Evolutionary conservation across 2,888 invertebrate genomes (phyloP).

Genomic region (Oeneis ivallda): DNA sequence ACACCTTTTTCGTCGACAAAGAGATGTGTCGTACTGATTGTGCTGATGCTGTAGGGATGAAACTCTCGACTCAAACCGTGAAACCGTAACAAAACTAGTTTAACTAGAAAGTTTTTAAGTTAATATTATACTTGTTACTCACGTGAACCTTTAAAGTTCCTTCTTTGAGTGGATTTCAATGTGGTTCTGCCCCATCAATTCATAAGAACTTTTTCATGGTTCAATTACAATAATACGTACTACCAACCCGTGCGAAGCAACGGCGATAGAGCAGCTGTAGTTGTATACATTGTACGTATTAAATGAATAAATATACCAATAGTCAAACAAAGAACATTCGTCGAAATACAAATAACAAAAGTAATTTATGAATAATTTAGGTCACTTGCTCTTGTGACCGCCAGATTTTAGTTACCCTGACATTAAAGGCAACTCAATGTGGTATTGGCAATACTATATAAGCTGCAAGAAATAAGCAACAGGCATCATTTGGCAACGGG

Average conservation of each 20-base stretch:
- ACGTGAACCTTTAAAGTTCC: too few relatives aligned
- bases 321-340: constrained; percentile 22
- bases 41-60: too few relatives aligned
- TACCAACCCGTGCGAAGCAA: neutral
- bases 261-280: neutral
- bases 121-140: too few relatives aligned
- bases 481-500: constrained; percentile 75
- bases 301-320: neutral
- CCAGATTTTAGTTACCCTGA: constrained; percentile 68
- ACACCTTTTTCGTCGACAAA: too few relatives aligned
- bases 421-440: constrained; percentile 64
- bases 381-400: constrained; percentile 65
- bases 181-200: too few relatives aligned
- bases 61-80: too few relatives aligned
- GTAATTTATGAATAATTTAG: constrained; percentile 68
- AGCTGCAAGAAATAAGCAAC: constrained; percentile 67
- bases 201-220: too few relatives aligned
- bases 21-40: too few relatives aligned
- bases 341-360: constrained; percentile 43
- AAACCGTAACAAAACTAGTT: too few relatives aligned
- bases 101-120: too few relatives aligned
- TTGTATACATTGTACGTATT: neutral
- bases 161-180: too few relatives aligned
- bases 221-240: too few relatives aligned
- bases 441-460: constrained; percentile 78